A percentile compares a stretch with the other conserved stretches of the same genome.
phyloP scores from a whole-genome alignment of 2,113 vertebrate genomes.

The Hypanus sabinus region DNA sequence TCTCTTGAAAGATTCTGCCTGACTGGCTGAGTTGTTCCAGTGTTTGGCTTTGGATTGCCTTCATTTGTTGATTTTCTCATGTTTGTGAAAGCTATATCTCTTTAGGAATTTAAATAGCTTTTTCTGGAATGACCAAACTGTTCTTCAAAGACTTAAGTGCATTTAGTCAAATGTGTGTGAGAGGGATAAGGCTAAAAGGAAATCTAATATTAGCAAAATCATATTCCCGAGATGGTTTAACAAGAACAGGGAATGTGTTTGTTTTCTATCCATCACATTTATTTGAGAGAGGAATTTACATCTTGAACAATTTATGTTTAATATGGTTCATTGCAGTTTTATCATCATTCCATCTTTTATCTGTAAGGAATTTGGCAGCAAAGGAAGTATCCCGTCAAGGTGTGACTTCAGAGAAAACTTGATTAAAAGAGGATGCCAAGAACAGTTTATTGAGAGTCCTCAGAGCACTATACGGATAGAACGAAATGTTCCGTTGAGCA shows the following conservation, averaged over 20 bases:
- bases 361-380: conserved; percentile 69
- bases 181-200: not conserved
- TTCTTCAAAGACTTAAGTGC: not conserved
- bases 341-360: not conserved
- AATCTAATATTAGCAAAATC: not conserved
- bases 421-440: conserved; percentile 63
- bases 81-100: too few relatives aligned
- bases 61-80: too few relatives aligned
- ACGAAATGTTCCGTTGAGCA: conserved; percentile 67
- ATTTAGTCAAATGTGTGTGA: not conserved
- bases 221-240: not conserved
- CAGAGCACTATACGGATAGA: conserved; percentile 61
- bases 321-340: not conserved
- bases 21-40: too few relatives aligned
- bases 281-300: not conserved
- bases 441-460: conserved; percentile 65
- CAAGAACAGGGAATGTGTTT: not conserved
- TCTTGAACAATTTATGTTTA: not conserved
- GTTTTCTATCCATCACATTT: not conserved
- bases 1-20: too few relatives aligned
- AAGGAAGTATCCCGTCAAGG: conserved; percentile 63
- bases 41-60: too few relatives aligned
- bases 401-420: conserved; percentile 79
- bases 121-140: not conserved
- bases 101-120: not conserved